Conservation (phyloP, 2,888 invertebrate species). For the Drosophila yooni region DNA sequence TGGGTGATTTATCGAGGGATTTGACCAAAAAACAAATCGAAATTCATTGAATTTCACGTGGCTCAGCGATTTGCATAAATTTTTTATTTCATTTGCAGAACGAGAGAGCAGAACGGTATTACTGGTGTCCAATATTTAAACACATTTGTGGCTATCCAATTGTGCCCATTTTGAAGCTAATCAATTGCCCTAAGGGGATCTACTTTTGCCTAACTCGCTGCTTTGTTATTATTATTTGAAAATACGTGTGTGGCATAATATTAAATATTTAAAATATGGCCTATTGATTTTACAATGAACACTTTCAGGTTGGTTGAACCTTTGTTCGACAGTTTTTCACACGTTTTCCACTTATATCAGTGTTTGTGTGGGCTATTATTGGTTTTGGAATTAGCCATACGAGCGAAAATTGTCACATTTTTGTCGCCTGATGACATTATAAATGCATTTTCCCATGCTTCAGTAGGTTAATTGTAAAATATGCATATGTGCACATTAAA, state of each 20-base stretch:
- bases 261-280: constrained; percentile 69
- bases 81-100: constrained; percentile 65
- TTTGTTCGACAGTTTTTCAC: constrained; percentile 33
- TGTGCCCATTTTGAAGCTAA: constrained; percentile 60
- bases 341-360: constrained; percentile 12
- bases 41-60: constrained; percentile 67
- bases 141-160: constrained; percentile 49
- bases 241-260: constrained; percentile 23
- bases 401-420: constrained; percentile 47
- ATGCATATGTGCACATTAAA: constrained; percentile 12
- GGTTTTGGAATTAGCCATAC: constrained; percentile 48
- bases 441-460: constrained; percentile 6
- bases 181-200: constrained; percentile 68
- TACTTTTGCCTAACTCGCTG: constrained; percentile 33
- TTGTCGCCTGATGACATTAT: constrained; percentile 16
- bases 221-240: constrained; percentile 17
- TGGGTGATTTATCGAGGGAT: constrained; percentile 56
- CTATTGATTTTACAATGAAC: constrained; percentile 70
- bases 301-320: constrained; percentile 58
- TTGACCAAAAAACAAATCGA: constrained; percentile 43
- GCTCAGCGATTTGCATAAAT: constrained; percentile 65
- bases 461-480: constrained; percentile 27
- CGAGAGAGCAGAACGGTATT: constrained; percentile 8
- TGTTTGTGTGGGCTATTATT: constrained; percentile 24
- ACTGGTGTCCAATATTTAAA: constrained; percentile 43